Evolutionary conservation across 1,140 invertebrate species (phyloP).

Genomic region (Ceratosolen fusciceps): DNA sequence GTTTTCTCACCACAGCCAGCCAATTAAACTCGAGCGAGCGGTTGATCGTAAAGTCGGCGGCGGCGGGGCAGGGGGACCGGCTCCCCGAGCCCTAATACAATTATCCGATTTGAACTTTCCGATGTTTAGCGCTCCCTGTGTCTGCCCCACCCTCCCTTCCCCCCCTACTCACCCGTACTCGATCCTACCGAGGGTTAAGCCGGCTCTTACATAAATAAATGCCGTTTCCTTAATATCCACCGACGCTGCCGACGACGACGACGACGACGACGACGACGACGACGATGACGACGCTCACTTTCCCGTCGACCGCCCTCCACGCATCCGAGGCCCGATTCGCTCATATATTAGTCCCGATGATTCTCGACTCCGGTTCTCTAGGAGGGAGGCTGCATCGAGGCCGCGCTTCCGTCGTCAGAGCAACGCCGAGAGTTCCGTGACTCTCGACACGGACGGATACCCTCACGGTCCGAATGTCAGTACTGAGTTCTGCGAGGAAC

Average conservation of each 20-base stretch:
- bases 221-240: conserved; percentile 12
- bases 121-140: conserved; percentile 38
- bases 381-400: too few relatives aligned
- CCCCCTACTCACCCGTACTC: too few relatives aligned
- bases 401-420: background rate
- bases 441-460: background rate
- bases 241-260: too few relatives aligned
- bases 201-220: conserved; percentile 35
- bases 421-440: background rate
- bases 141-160: too few relatives aligned
- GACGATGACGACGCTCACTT: too few relatives aligned
- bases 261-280: too few relatives aligned
- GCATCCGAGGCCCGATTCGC: too few relatives aligned
- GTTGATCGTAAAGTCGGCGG: conserved; percentile 40
- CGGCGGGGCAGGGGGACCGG: too few relatives aligned
- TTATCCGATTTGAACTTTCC: conserved; percentile 46
- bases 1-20: conserved; percentile 39
- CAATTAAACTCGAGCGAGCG: conserved; percentile 47
- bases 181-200: conserved; percentile 8
- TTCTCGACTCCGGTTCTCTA: too few relatives aligned
- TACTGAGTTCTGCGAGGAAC: too few relatives aligned
- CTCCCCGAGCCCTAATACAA: conserved; percentile 32
- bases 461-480: background rate
- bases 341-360: too few relatives aligned
- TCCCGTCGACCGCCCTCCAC: too few relatives aligned